Conservation (phyloP, 1,140 invertebrate species). For the Ectropis grisescens region DNA sequence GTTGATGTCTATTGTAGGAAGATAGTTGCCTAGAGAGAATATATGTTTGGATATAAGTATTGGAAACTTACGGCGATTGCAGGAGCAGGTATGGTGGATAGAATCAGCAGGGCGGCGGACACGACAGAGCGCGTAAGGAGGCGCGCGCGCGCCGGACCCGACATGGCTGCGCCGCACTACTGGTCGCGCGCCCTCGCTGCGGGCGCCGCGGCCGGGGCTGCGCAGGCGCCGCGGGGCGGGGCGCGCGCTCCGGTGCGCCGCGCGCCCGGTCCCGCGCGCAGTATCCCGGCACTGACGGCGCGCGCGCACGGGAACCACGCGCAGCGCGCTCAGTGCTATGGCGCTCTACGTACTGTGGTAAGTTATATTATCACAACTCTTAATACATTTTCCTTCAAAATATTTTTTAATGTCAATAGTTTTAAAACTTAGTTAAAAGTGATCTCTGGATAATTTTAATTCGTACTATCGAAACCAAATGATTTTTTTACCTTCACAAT, state of each 20-base stretch:
- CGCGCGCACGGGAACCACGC: constrained; percentile 58
- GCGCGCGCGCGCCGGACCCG: constrained; percentile 51
- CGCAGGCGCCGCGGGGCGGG: constrained; percentile 29
- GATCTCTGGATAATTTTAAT: not conserved
- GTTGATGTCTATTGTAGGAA: constrained; percentile 63
- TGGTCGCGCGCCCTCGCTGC: constrained; percentile 43
- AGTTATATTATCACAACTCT: constrained; percentile 17
- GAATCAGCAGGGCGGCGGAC: constrained; percentile 36
- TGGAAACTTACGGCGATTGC: constrained; percentile 54
- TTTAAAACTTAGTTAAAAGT: constrained; percentile 1
- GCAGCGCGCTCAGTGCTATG: constrained; percentile 61
- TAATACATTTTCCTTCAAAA: no score
- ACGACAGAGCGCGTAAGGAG: constrained; percentile 35
- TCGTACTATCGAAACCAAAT: no score
- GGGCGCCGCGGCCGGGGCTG: constrained; percentile 23
- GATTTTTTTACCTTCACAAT: no score
- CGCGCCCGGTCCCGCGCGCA: constrained; percentile 48
- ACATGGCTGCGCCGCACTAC: constrained; percentile 62
- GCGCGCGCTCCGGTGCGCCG: constrained; percentile 28
- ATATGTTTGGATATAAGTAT: no score
- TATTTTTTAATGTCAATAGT: constrained; percentile 1
- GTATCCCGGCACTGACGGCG: constrained; percentile 63
- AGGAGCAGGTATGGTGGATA: constrained; percentile 30
- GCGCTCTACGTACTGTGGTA: constrained; percentile 59
- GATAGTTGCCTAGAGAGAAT: no score